A percentile compares a stretch with the other conserved stretches of the same genome.
Evolutionary conservation across 2,797 vertebrate species (phyloP).

Genomic region (Tamandua tetradactyla): DNA sequence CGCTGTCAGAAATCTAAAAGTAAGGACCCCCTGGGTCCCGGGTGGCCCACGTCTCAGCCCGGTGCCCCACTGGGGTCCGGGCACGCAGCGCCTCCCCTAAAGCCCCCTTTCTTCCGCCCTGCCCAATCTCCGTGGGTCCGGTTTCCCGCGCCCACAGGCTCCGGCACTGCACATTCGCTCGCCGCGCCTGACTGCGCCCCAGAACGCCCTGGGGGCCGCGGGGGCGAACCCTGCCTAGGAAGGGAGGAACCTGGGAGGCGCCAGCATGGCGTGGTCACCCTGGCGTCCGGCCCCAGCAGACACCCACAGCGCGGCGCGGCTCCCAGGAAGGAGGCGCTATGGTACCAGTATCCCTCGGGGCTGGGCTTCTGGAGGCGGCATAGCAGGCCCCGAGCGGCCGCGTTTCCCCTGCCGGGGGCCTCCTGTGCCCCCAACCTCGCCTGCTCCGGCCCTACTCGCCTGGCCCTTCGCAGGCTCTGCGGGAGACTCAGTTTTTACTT

Average conservation of each 20-base stretch:
- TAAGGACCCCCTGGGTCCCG: background rate
- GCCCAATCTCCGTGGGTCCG: background rate
- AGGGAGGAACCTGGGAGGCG: background rate
- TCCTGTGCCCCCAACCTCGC: too few species aligned
- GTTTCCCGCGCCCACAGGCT: constrained; percentile 9
- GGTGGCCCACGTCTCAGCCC: background rate
- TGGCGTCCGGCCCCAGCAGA: background rate
- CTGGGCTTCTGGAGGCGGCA: accelerated
- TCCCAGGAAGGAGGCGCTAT: background rate
- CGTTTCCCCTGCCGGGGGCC: background rate
- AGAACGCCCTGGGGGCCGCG: background rate
- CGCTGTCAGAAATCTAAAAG: background rate
- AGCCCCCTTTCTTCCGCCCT: background rate
- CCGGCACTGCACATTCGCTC: background rate
- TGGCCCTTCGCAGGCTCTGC: background rate
- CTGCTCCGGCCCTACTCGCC: accelerated
- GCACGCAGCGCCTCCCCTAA: background rate
- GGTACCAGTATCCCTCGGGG: background rate
- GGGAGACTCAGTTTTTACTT: background rate
- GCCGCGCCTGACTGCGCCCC: background rate
- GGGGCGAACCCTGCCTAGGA: background rate
- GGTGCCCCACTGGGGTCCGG: background rate
- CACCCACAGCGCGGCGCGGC: too few species aligned
- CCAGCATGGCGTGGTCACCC: accelerated
- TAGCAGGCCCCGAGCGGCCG: background rate